These are phyloP conservation scores for Zhengitettix transpicula DNA, from an alignment of 2,888 invertebrate species.

Conservation along the genomic window DNA sequence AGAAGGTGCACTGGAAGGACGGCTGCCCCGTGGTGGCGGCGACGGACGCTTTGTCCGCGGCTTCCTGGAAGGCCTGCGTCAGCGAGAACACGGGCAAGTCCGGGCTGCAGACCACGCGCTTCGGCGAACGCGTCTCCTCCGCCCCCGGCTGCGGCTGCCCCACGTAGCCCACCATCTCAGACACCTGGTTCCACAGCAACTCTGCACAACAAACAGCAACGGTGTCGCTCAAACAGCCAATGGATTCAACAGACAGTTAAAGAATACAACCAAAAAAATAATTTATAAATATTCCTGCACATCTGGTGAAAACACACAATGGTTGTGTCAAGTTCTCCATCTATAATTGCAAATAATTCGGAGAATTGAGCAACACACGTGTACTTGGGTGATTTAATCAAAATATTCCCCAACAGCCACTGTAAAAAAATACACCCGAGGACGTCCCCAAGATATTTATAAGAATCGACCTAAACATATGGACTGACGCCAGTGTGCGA, in stretches of 20 bases:
- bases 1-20: slow-evolving; percentile 46
- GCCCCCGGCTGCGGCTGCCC: slow-evolving; percentile 17
- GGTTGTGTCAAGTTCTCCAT: no score
- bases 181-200: slow-evolving; percentile 25
- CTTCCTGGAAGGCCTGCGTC: slow-evolving; percentile 14
- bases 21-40: slow-evolving; percentile 10
- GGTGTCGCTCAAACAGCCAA: neutral
- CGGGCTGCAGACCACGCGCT: slow-evolving; percentile 41
- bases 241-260: neutral
- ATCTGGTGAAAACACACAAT: neutral
- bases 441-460: no score
- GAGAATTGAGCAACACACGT: no score
- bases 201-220: neutral
- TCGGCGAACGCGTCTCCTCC: slow-evolving; percentile 22
- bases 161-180: slow-evolving; percentile 36
- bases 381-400: no score
- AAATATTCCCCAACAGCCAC: no score
- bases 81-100: slow-evolving; percentile 31
- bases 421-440: no score
- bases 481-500: no score
- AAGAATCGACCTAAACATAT: no score
- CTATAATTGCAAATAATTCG: no score
- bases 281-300: no score
- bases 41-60: slow-evolving; percentile 14
- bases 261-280: no score